Conservation (phyloP, 2,113 vertebrate genomes). For the Ascaphus truei region DNA sequence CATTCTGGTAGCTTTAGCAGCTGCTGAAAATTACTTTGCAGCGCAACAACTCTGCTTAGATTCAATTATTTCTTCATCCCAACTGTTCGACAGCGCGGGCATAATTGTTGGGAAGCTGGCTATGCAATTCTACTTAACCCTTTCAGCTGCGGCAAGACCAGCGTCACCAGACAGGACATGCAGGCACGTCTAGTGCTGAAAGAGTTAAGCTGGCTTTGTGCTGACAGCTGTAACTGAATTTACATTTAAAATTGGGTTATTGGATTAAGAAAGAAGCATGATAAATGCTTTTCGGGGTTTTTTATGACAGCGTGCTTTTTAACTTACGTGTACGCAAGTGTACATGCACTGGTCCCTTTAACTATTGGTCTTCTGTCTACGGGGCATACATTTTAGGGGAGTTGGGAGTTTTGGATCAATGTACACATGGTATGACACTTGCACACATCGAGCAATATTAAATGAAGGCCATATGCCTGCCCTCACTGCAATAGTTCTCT, state of each 20-base stretch:
- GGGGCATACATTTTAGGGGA: too few relatives aligned
- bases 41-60: neutral
- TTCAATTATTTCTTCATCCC: constrained; percentile 21
- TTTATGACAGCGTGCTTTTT: too few relatives aligned
- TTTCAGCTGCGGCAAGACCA: neutral
- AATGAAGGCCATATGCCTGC: too few relatives aligned
- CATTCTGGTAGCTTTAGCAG: neutral
- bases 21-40: constrained; percentile 4
- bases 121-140: constrained; percentile 4
- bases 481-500: too few relatives aligned
- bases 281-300: too few relatives aligned
- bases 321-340: too few relatives aligned
- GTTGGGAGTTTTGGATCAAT: too few relatives aligned
- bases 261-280: constrained; percentile 1
- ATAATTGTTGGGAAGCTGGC: constrained; percentile 9
- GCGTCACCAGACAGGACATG: neutral
- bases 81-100: constrained; percentile 21
- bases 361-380: too few relatives aligned
- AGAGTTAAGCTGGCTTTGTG: neutral
- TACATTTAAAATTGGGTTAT: constrained; percentile 13
- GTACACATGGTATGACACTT: too few relatives aligned
- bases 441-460: too few relatives aligned
- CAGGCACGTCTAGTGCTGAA: neutral
- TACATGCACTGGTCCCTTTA: too few relatives aligned
- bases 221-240: constrained; percentile 2